Conservation (phyloP, 2,797 vertebrate genomes). For the Alcedo atthis region DNA sequence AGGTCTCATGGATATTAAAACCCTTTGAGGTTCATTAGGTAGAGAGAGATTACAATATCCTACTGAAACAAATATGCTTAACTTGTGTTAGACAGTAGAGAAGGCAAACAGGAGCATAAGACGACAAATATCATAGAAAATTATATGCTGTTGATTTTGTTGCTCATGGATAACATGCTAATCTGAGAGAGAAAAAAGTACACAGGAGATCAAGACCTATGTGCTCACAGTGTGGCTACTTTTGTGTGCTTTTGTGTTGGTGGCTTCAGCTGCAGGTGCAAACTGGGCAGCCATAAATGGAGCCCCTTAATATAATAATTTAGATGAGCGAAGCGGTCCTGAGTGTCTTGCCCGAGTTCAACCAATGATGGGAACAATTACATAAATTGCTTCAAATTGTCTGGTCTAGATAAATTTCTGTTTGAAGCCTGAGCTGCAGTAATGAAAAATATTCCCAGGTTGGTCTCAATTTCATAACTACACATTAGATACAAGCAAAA, state of each 20-base stretch:
- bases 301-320: not conserved
- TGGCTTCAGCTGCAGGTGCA: not conserved
- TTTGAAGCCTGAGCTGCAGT: not conserved
- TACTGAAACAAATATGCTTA: not conserved
- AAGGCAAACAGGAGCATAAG: not conserved
- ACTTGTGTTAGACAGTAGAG: not conserved
- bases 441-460: constrained; percentile 56
- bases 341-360: constrained; percentile 8
- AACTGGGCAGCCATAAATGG: not conserved
- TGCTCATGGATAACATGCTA: not conserved
- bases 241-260: not conserved
- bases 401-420: constrained; percentile 14
- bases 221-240: not conserved
- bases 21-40: not conserved
- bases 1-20: not conserved
- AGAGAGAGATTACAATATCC: not conserved
- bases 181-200: not conserved
- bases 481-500: constrained; percentile 27
- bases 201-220: not conserved
- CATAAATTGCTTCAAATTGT: not conserved
- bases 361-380: not conserved
- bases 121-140: not conserved
- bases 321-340: not conserved
- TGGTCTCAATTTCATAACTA: constrained; percentile 45
- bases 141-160: not conserved